Evolutionary conservation across 2,888 invertebrate genomes (phyloP).

Genomic region (Ectemnius continuus): DNA sequence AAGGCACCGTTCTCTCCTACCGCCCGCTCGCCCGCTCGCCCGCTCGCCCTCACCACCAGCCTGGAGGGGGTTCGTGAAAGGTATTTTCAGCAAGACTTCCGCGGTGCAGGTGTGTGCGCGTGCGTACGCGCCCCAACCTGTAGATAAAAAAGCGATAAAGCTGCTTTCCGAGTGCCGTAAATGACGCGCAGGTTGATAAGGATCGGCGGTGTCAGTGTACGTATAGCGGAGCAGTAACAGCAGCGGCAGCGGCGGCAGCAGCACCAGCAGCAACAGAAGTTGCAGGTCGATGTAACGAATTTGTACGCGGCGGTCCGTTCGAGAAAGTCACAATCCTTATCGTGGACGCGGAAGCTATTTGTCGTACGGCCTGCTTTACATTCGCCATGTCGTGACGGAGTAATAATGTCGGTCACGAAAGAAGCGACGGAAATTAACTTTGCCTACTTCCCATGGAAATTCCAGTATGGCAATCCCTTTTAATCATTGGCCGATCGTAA

Average conservation of each 20-base stretch:
- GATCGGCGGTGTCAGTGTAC: background rate
- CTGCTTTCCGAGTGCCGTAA: conserved; percentile 5
- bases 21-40: too few relatives aligned
- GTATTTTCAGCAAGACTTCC: too few relatives aligned
- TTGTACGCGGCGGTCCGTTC: conserved; percentile 25
- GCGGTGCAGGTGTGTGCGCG: conserved; percentile 22
- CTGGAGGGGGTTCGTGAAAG: too few relatives aligned
- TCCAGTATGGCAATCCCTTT: conserved; percentile 18
- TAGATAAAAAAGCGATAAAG: conserved; percentile 7
- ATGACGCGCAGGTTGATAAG: background rate
- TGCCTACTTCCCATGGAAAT: conserved; percentile 33
- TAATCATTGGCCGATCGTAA: conserved; percentile 19
- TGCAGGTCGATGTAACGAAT: conserved; percentile 29
- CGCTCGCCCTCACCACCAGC: too few relatives aligned
- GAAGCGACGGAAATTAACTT: conserved; percentile 47
- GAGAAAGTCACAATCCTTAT: conserved; percentile 38
- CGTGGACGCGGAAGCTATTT: conserved; percentile 43
- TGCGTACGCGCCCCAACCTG: conserved; percentile 2
- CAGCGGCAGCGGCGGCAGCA: background rate
- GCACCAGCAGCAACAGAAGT: background rate
- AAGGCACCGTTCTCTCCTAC: too few relatives aligned
- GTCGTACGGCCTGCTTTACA: conserved; percentile 39
- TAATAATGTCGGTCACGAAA: conserved; percentile 50
- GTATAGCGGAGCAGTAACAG: too few relatives aligned
- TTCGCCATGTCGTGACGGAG: conserved; percentile 48